Conservation (phyloP, 2,888 invertebrate species). For the Horisme vitalbata region DNA sequence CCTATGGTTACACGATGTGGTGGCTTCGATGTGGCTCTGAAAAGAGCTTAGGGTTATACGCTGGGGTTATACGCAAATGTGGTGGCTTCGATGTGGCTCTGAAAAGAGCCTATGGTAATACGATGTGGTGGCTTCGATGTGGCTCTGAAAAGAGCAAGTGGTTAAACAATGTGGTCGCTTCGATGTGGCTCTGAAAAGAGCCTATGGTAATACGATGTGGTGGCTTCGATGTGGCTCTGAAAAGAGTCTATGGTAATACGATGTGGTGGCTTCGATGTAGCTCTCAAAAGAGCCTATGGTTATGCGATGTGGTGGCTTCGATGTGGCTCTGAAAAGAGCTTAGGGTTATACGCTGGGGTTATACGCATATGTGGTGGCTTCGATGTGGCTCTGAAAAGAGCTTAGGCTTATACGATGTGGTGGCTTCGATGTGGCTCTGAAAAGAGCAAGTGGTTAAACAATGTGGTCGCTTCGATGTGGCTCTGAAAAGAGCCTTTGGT, state of each 20-base stretch:
- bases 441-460: slow-evolving; percentile 7
- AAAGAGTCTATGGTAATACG: too few relatives aligned
- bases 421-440: slow-evolving; percentile 10
- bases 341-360: background rate
- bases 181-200: too few relatives aligned
- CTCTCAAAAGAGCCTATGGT: too few relatives aligned
- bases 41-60: slow-evolving; percentile 1
- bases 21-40: slow-evolving; percentile 1
- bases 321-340: slow-evolving; percentile 12
- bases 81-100: too few relatives aligned
- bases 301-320: background rate
- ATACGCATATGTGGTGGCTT: slow-evolving; percentile 17
- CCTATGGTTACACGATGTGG: slow-evolving; percentile 5
- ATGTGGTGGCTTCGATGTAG: too few relatives aligned
- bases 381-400: slow-evolving; percentile 27
- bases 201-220: too few relatives aligned
- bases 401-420: slow-evolving; percentile 16
- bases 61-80: background rate
- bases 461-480: background rate
- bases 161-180: too few relatives aligned
- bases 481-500: slow-evolving; percentile 7
- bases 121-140: too few relatives aligned
- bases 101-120: too few relatives aligned
- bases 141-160: too few relatives aligned
- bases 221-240: too few relatives aligned